Percentiles rank a stretch among this genome's conserved stretches.
Evolutionary conservation across 2,113 vertebrate species (phyloP).

Genomic region (Bombycilla garrulus): DNA sequence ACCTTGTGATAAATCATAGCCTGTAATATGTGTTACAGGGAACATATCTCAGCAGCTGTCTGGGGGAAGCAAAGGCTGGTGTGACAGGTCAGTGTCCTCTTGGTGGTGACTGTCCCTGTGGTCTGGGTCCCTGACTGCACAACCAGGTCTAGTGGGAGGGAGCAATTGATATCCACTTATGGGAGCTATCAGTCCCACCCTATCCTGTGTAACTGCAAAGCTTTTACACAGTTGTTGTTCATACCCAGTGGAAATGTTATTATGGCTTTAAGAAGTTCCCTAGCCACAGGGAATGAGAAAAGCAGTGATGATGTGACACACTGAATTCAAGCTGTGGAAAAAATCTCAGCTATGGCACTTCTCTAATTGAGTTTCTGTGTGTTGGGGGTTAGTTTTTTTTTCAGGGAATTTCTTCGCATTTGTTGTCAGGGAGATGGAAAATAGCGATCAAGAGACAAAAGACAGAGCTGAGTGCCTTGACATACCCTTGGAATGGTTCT

Average conservation of each 20-base stretch:
- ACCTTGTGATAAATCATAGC: neutral
- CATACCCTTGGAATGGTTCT: too few relatives aligned
- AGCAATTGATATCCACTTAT: neutral
- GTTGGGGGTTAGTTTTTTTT: neutral
- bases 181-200: neutral
- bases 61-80: neutral
- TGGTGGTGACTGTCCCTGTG: neutral
- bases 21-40: neutral
- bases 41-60: neutral
- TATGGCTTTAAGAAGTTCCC: slow-evolving; percentile 5
- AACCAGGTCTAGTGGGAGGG: neutral
- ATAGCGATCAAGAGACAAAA: neutral
- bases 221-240: neutral
- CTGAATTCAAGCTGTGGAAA: slow-evolving; percentile 9
- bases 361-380: neutral
- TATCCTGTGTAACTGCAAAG: neutral
- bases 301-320: neutral
- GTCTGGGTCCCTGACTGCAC: neutral
- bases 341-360: neutral
- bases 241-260: neutral
- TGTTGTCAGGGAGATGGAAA: neutral
- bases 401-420: neutral
- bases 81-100: neutral
- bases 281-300: neutral
- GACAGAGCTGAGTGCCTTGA: neutral